Evolutionary conservation across 2,797 vertebrate genomes (phyloP).

Genomic region (Silurus lanzhouensis): DNA sequence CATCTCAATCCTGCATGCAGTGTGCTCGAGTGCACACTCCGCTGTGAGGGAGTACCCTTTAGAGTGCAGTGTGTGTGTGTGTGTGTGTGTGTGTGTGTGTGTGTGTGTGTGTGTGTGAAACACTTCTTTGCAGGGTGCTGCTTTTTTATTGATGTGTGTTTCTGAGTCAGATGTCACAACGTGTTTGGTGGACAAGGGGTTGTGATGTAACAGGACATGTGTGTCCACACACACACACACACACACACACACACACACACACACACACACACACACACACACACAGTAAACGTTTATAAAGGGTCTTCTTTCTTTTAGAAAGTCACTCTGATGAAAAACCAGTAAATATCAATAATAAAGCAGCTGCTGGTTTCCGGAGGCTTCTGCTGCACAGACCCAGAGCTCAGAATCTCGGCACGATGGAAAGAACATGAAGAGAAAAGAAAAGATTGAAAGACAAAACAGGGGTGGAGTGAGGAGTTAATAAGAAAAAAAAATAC

Average conservation of each 20-base stretch:
- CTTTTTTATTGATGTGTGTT: conserved; percentile 32
- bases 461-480: too few relatives aligned
- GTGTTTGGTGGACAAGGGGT: neutral
- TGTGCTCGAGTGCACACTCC: neutral
- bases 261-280: neutral
- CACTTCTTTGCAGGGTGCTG: neutral
- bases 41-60: conserved; percentile 8
- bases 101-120: neutral
- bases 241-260: neutral
- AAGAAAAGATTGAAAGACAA: neutral
- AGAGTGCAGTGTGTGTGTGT: conserved; percentile 1
- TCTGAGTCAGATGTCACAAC: conserved; percentile 18
- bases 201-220: neutral
- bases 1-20: neutral
- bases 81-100: neutral
- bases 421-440: neutral
- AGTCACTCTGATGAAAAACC: too few relatives aligned
- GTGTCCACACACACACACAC: neutral
- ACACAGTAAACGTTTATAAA: neutral
- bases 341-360: neutral
- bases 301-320: neutral
- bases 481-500: too few relatives aligned
- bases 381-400: neutral
- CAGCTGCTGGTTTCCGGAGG: neutral
- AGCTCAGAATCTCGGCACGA: neutral